phyloP scores from a whole-genome alignment of 1,140 invertebrate genomes.

The Aphis gossypii region DNA sequence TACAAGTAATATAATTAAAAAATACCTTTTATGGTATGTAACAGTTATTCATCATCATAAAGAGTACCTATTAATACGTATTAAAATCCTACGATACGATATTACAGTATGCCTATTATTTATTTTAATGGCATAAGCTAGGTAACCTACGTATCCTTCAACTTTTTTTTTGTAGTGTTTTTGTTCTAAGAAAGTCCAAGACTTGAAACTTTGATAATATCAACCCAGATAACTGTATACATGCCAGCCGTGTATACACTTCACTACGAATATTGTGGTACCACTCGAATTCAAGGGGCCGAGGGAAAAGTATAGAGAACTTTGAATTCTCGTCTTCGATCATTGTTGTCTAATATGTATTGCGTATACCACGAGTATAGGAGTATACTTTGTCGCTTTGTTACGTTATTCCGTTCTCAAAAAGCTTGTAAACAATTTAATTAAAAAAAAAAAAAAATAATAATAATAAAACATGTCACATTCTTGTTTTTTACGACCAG shows the following conservation, averaged over 20 bases:
- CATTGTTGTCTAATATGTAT: background rate
- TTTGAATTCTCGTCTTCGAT: background rate
- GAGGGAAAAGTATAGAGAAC: background rate
- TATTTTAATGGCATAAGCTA: background rate
- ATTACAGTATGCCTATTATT: background rate
- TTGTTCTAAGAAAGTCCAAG: background rate
- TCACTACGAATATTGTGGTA: background rate
- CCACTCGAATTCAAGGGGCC: background rate
- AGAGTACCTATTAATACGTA: no score
- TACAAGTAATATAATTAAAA: no score
- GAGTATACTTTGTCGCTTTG: background rate
- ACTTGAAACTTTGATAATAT: slow-evolving; percentile 8
- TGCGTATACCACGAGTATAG: background rate
- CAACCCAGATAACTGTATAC: background rate
- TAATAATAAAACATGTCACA: background rate
- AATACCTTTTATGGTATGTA: no score
- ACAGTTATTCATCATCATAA: no score
- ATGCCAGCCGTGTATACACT: background rate
- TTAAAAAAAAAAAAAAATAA: background rate
- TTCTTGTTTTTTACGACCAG: background rate
- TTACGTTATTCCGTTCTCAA: background rate
- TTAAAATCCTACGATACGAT: no score
- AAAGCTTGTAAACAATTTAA: background rate
- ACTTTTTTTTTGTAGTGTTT: background rate
- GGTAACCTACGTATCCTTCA: background rate